These are phyloP conservation scores for Heptranchias perlo DNA, from an alignment of 2,113 vertebrate genomes.

Conservation along the genomic window DNA sequence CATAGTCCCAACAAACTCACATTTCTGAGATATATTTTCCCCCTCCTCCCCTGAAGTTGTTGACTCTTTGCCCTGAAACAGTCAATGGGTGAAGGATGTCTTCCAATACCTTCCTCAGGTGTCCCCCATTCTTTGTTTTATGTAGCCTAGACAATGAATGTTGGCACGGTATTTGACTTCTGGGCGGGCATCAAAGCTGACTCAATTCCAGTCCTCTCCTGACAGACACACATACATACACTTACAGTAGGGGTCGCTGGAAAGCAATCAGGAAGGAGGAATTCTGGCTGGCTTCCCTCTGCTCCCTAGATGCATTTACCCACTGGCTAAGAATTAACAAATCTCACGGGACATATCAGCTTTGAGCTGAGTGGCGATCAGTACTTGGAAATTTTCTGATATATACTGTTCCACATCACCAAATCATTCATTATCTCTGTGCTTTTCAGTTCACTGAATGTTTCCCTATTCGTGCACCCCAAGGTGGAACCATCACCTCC, in stretches of 20 bases:
- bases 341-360: too few relatives aligned
- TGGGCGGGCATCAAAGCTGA: neutral
- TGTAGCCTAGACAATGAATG: neutral
- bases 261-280: neutral
- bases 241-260: neutral
- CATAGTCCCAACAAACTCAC: neutral
- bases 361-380: too few relatives aligned
- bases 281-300: neutral
- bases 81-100: neutral
- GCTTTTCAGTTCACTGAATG: too few relatives aligned
- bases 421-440: too few relatives aligned
- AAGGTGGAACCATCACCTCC: too few relatives aligned
- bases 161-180: neutral
- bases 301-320: neutral
- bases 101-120: neutral
- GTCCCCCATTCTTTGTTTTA: neutral
- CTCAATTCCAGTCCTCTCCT: neutral
- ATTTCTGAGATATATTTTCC: neutral
- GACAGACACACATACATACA: neutral
- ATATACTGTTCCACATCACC: too few relatives aligned
- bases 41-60: neutral
- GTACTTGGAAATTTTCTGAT: too few relatives aligned
- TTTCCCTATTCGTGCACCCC: too few relatives aligned
- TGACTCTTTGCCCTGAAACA: neutral
- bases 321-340: too few relatives aligned